Base-by-base conservation (phyloP, 2,888 invertebrate genomes). In the Cryptus armator region DNA sequence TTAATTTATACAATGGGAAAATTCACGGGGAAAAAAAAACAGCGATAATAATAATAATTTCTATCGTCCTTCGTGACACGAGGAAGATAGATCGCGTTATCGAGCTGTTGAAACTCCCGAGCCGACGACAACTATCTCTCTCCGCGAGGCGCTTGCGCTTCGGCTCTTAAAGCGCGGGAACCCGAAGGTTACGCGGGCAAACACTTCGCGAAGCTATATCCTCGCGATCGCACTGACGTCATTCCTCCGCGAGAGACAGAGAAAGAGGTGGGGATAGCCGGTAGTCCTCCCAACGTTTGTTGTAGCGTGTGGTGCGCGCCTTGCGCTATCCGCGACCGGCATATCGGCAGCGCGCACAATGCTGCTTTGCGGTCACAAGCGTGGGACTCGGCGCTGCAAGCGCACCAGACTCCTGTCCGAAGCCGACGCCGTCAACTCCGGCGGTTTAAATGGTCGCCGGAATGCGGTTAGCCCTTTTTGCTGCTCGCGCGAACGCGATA, bases 381-480 rank as follows among this genome's bases (percentile, higher is more conserved):
- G 74, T 64, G 74, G 74, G 74, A 75, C 64, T 75, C 12, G 14
- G 32, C 62, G 62, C 29, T 3, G 32, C 32, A 14, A 24, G 62
- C 62, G 29, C 10, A 32, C 62, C n/a, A 14, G 29, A 14, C 62
- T 32, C 86, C 86, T 80, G 77, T 66, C 77, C 77, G 78, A 74
- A 70, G 71, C 67, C 46, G 66, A 51, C 81, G 64, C 43, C 84
- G 70, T 74, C 83, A 92, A 90, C 91, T 85, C 87, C 89, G 37
- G 90, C 89, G 90, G 90, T 92, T 93, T 93, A 92, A 93, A 93
- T 92, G 93, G 91, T 92, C 91, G 89, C 81, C 90, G 92, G 92
- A 93, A 93, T 93, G 93, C 92, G 92, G 92, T 92, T 92, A 91
- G 92, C 91, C 92, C 92, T 92, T 92, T 93, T 92, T 91, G 90